Evolutionary conservation across 2,113 vertebrate genomes (phyloP), one percentile per base, ranked within the genome.

Genomic region (Bos indicus): DNA sequence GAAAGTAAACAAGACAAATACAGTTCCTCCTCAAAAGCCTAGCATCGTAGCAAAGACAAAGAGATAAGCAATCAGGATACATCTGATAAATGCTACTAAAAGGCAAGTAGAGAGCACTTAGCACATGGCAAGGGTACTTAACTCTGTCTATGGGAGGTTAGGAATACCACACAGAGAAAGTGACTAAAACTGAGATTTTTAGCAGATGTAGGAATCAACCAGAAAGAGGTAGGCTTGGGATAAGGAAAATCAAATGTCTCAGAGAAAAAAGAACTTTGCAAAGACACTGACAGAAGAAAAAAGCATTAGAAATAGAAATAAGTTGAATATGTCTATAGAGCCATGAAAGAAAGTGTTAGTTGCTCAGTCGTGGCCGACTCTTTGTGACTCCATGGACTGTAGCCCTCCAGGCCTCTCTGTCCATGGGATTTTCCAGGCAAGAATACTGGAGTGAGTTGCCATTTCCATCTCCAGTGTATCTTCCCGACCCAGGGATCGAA

Each of bases 1-100:
- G 71, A 96, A 93, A 60, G 90, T 51, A 43, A 97, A 56, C 71
- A 91, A 93, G 43, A 88, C 74, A 96, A 88, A 83, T 25, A 62
- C 5, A 33, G 17, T 80, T 23, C 28, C 30, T 33, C n/a, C 57
- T 21, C 10, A 14, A 52, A 11, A 33, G 13, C 26, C 91, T 88
- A 43, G 3, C 28, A 89, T 57, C 62, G 43, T 33, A 40, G 43
- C 30, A 33, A 93, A 91, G 26, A 62, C 48, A 43, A 26, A 90
- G 40, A 97, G 28, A 90, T 23, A 91, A 81, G 36, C 64, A 62
- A 80, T n/a, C 48, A 80, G n/a, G 36, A 87, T 17, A 25, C 71
- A 40, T 23, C 21, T 82, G 36, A 8, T 48, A 84, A 77, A 14
- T 28, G n/a, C 56, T 48, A 82, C 10, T 43, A 87, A 48, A 21